These are phyloP conservation scores for Oryzias sinensis DNA, from an alignment of 2,797 vertebrate species.

Conservation along the genomic window DNA sequence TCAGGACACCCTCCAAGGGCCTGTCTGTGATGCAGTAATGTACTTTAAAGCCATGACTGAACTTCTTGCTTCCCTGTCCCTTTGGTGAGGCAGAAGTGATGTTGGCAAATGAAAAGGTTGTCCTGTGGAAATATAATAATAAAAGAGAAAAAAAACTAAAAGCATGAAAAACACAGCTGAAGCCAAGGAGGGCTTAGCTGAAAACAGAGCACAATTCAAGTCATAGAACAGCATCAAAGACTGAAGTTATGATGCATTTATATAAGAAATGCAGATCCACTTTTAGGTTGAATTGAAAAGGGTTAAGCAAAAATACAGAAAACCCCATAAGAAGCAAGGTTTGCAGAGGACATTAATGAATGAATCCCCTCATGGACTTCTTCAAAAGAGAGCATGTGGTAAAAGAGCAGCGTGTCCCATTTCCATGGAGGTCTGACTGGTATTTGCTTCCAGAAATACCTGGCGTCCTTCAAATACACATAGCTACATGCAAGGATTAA, in stretches of 20 bases:
- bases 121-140: constrained; percentile 37
- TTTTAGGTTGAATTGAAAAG: constrained; percentile 17
- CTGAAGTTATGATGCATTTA: constrained; percentile 18
- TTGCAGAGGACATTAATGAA: constrained; percentile 40
- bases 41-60: constrained; percentile 72
- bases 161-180: constrained; percentile 34
- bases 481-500: constrained; percentile 17
- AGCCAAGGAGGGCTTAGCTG: constrained; percentile 43
- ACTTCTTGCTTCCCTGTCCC: constrained; percentile 54
- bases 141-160: constrained; percentile 15
- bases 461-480: constrained; percentile 47
- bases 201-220: constrained; percentile 30
- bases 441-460: constrained; percentile 61
- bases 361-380: constrained; percentile 33
- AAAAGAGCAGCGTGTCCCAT: constrained; percentile 43
- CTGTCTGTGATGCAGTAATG: constrained; percentile 65
- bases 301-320: not conserved
- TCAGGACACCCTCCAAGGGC: constrained; percentile 64
- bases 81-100: constrained; percentile 42
- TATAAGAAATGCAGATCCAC: constrained; percentile 36
- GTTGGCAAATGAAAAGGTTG: constrained; percentile 44
- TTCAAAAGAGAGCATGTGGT: constrained; percentile 16
- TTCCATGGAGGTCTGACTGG: constrained; percentile 24
- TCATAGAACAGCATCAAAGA: constrained; percentile 43
- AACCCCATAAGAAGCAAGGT: constrained; percentile 4